These are phyloP conservation scores for Chiridota heheva DNA, from an alignment of 35 echinoderm and acorn worm species.

Conservation along the genomic window DNA sequence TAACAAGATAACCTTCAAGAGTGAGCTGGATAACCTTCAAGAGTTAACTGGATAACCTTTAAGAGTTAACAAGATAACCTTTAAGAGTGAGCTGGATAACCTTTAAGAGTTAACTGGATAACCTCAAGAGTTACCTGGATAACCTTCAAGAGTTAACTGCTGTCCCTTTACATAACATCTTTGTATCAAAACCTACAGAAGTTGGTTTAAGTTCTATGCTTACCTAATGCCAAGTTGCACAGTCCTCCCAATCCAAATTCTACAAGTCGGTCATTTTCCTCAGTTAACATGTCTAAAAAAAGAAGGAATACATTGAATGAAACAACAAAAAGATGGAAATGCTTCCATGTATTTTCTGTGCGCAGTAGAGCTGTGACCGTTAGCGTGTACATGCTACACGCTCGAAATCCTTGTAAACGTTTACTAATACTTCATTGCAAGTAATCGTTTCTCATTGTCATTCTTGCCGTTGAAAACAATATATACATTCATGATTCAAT, in stretches of 20 bases:
- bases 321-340: constrained; percentile 6
- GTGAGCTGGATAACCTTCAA: too few relatives aligned
- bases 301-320: constrained; percentile 4
- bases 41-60: background rate
- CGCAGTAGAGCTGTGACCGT: too few relatives aligned
- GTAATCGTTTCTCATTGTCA: too few relatives aligned
- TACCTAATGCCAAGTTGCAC: constrained; percentile 82
- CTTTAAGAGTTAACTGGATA: background rate
- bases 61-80: background rate
- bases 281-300: constrained; percentile 76
- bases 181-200: background rate
- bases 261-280: constrained; percentile 74
- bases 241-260: constrained; percentile 89
- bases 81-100: background rate
- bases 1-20: too few relatives aligned
- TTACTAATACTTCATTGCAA: too few relatives aligned
- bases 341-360: too few relatives aligned
- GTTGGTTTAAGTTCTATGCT: constrained; percentile 2
- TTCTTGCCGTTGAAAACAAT: too few relatives aligned
- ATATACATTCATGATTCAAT: background rate
- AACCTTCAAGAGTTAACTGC: background rate
- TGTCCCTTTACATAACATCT: background rate
- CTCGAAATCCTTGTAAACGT: too few relatives aligned
- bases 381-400: too few relatives aligned
- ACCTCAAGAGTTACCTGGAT: background rate